A percentile compares a stretch with the other conserved stretches of the same genome.
Evolutionary conservation across 1,140 invertebrate species (phyloP).

Genomic region (Cydia pomonella): DNA sequence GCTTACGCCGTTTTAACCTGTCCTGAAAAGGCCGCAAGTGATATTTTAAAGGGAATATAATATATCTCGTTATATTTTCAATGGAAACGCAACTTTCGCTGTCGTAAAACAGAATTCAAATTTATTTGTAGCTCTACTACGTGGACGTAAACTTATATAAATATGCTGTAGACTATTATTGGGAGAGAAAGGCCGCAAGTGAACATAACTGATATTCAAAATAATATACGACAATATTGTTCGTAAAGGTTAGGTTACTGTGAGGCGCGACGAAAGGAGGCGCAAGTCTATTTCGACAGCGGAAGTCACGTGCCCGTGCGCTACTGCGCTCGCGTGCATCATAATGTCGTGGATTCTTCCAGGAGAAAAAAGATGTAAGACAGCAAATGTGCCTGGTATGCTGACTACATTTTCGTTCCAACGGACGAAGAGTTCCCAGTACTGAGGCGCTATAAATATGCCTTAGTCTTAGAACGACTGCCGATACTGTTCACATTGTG

Average conservation of each 20-base stretch:
- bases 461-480: slow-evolving; percentile 42
- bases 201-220: slow-evolving; percentile 15
- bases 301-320: slow-evolving; percentile 61
- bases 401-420: neutral
- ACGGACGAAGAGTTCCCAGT: slow-evolving; percentile 44
- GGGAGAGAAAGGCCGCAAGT: neutral
- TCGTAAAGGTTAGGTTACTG: slow-evolving; percentile 3
- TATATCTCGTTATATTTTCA: neutral
- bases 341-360: slow-evolving; percentile 47
- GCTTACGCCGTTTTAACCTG: slow-evolving; percentile 22
- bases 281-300: slow-evolving; percentile 59
- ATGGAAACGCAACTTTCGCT: neutral
- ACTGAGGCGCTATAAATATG: slow-evolving; percentile 60
- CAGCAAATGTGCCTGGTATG: neutral
- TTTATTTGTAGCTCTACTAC: neutral
- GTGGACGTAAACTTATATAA: too few species aligned
- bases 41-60: slow-evolving; percentile 19
- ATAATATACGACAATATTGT: slow-evolving; percentile 11
- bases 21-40: slow-evolving; percentile 20
- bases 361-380: neutral
- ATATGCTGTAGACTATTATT: neutral
- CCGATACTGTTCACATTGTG: slow-evolving; percentile 34
- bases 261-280: slow-evolving; percentile 34
- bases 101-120: neutral
- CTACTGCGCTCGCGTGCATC: slow-evolving; percentile 50